These are phyloP conservation scores for Rotaria sp. DNA, from an alignment of 2,888 invertebrate species.

Conservation along the genomic window DNA sequence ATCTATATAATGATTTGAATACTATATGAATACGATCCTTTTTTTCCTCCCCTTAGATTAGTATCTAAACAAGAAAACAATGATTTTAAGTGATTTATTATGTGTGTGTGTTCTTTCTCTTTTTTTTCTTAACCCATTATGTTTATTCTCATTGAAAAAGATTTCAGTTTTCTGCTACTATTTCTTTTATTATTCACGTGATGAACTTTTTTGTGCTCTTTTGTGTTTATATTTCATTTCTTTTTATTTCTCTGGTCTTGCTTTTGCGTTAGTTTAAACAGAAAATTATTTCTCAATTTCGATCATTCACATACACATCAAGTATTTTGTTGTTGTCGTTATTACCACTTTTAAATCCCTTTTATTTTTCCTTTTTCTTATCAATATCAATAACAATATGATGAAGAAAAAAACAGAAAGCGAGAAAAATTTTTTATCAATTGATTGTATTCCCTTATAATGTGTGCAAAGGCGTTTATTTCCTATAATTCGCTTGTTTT, in stretches of 20 bases:
- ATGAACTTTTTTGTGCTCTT: constrained; percentile 17
- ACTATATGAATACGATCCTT: neutral
- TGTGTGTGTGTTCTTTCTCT: neutral
- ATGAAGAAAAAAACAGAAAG: neutral
- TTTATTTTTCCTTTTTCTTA: neutral
- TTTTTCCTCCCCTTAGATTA: neutral
- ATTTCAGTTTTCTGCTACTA: neutral
- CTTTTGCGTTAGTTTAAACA: neutral
- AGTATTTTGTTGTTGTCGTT: neutral
- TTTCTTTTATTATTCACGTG: neutral
- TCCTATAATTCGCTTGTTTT: neutral
- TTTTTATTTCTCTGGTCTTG: neutral
- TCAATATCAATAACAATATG: neutral
- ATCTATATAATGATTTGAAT: neutral
- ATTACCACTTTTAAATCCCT: neutral
- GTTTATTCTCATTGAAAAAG: neutral
- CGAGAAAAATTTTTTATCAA: neutral
- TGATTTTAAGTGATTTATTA: neutral
- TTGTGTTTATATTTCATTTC: neutral
- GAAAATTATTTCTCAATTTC: neutral
- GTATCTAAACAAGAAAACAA: neutral
- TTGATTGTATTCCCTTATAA: neutral
- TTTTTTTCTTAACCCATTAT: neutral
- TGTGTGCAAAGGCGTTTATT: neutral
- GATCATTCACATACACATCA: neutral